Conservation (phyloP, 2,797 vertebrate species). For the Pseudomugil gertrudae region DNA sequence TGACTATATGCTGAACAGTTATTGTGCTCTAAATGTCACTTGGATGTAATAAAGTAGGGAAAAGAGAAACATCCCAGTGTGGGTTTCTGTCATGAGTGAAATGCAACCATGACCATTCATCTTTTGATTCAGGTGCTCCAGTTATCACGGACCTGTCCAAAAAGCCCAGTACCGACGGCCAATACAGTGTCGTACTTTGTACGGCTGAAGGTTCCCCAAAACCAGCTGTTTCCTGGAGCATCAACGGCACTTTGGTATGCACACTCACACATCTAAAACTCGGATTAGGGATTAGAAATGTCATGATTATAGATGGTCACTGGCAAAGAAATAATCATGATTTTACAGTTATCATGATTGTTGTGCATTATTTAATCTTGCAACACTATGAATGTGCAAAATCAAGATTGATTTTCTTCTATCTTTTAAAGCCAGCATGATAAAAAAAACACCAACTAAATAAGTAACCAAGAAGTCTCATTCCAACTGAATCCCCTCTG, state of each 20-base stretch:
- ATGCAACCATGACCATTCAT: background rate
- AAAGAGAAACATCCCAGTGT: background rate
- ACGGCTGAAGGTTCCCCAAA: slow-evolving; percentile 93
- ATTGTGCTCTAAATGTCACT: background rate
- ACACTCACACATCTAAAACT: slow-evolving; percentile 4
- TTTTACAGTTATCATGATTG: too few relatives aligned
- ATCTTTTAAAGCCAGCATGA: too few relatives aligned
- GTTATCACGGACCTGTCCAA: slow-evolving; percentile 87
- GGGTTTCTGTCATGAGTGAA: background rate
- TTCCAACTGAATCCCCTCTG: too few relatives aligned
- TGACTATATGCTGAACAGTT: background rate
- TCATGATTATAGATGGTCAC: too few relatives aligned
- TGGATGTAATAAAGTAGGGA: background rate
- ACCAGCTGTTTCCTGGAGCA: slow-evolving; percentile 91
- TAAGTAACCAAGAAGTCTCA: too few relatives aligned
- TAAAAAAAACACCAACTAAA: too few relatives aligned
- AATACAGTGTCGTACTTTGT: slow-evolving; percentile 88
- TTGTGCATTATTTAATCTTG: too few relatives aligned
- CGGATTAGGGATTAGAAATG: background rate
- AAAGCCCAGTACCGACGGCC: slow-evolving; percentile 79
- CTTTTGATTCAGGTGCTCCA: slow-evolving; percentile 64
- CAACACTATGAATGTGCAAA: too few relatives aligned
- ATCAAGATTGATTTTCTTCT: too few relatives aligned
- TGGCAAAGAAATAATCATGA: too few relatives aligned
- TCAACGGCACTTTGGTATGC: slow-evolving; percentile 84